phyloP scores from a whole-genome alignment of 1,140 invertebrate genomes.

The Teleogryllus occipitalis region DNA sequence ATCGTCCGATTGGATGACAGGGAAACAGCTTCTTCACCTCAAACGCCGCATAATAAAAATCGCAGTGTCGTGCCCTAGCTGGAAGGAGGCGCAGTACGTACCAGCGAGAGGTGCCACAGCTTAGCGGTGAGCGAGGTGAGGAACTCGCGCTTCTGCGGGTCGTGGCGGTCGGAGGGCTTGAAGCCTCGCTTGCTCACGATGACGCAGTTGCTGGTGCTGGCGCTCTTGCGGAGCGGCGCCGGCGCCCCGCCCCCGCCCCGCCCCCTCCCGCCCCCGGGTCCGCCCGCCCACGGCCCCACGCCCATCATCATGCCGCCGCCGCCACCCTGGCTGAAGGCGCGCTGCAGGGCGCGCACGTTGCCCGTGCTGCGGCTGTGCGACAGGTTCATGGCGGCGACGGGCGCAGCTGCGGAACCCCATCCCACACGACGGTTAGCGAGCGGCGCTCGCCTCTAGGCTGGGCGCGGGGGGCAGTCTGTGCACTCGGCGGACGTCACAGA shows the following conservation, averaged over 20 bases:
- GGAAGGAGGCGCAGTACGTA: slow-evolving; percentile 38
- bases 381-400: slow-evolving; percentile 14
- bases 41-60: too few species aligned
- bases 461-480: not conserved
- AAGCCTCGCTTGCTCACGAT: slow-evolving; percentile 56
- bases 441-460: not conserved
- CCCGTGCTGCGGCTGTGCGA: slow-evolving; percentile 13
- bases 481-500: not conserved
- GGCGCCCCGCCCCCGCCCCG: too few species aligned
- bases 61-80: too few species aligned
- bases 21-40: too few species aligned
- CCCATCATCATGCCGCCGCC: not conserved
- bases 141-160: slow-evolving; percentile 69
- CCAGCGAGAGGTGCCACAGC: slow-evolving; percentile 69
- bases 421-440: not conserved
- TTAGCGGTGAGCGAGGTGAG: slow-evolving; percentile 67
- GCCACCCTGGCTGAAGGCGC: not conserved
- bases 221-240: not conserved
- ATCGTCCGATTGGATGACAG: too few species aligned
- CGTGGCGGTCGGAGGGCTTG: slow-evolving; percentile 73
- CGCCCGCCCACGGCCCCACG: not conserved
- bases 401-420: not conserved
- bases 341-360: slow-evolving; percentile 13
- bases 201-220: slow-evolving; percentile 32
- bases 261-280: not conserved